Evolutionary conservation across 1,140 invertebrate species (phyloP).

Genomic region (Caenorhabditis latens): DNA sequence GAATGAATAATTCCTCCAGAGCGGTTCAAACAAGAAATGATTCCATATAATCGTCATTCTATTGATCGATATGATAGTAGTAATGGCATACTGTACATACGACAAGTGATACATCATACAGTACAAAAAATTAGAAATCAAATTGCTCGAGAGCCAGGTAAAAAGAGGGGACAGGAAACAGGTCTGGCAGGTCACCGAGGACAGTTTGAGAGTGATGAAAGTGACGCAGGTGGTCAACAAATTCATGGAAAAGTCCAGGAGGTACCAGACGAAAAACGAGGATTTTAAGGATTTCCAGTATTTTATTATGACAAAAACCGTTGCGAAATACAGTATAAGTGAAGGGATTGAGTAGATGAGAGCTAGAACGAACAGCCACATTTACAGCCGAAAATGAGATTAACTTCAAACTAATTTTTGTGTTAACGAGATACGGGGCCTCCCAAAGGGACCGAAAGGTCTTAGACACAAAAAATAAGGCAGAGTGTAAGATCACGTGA

Average conservation of each 20-base stretch:
- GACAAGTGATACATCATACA: slow-evolving; percentile 27
- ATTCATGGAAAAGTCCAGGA: not conserved
- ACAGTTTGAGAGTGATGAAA: slow-evolving; percentile 9
- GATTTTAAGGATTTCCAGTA: slow-evolving; percentile 17
- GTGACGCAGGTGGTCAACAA: not conserved
- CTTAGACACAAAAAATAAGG: too few relatives aligned
- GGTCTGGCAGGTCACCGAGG: not conserved
- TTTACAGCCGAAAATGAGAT: not conserved
- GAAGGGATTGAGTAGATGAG: slow-evolving; percentile 6
- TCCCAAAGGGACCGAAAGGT: too few relatives aligned
- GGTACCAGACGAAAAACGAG: slow-evolving; percentile 17
- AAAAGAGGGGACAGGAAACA: not conserved
- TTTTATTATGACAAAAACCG: slow-evolving; percentile 23
- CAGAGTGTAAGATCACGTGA: not conserved
- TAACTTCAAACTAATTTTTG: too few relatives aligned
- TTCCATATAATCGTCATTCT: not conserved
- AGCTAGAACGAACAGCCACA: slow-evolving; percentile 1
- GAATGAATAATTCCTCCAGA: not conserved
- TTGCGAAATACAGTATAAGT: not conserved
- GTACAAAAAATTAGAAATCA: not conserved
- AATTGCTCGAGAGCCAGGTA: not conserved
- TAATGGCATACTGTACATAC: slow-evolving; percentile 27
- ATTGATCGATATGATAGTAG: not conserved
- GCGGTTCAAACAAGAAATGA: not conserved
- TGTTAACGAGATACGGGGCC: too few relatives aligned